A percentile compares a stretch with the other conserved stretches of the same genome.
Evolutionary conservation across 1,140 invertebrate genomes (phyloP).

Genomic region (Drosophila erecta): DNA sequence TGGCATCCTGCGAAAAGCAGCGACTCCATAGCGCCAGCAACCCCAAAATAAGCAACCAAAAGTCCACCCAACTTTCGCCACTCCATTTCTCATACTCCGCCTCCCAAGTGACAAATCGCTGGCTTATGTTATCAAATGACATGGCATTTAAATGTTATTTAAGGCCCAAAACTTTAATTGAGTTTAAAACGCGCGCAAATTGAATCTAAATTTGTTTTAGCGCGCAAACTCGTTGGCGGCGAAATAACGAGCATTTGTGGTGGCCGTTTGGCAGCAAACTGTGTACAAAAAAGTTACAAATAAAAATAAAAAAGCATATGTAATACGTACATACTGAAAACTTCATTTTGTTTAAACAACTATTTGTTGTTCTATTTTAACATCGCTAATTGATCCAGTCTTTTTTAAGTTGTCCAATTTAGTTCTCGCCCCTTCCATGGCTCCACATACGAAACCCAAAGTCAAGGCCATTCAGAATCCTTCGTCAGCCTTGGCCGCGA

Average conservation of each 20-base stretch:
- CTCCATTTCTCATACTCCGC: not conserved
- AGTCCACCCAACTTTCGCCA: not conserved
- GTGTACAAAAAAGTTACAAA: not conserved
- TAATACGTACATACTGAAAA: no score
- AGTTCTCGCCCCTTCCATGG: not conserved
- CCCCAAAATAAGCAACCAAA: not conserved
- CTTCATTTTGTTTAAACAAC: not conserved
- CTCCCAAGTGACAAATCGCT: conserved; percentile 12
- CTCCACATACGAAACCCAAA: conserved; percentile 12
- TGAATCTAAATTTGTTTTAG: conserved; percentile 21
- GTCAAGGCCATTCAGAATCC: conserved; percentile 25
- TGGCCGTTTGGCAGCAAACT: not conserved
- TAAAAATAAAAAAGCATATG: not conserved
- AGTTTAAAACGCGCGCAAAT: conserved; percentile 18
- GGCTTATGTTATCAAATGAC: conserved; percentile 44
- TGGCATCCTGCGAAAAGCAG: conserved; percentile 24
- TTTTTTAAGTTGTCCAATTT: conserved; percentile 6
- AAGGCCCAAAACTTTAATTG: conserved; percentile 19
- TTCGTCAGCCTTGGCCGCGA: conserved; percentile 31
- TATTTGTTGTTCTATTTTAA: not conserved
- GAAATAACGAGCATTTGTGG: conserved; percentile 1
- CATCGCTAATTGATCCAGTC: conserved; percentile 12
- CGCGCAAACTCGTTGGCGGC: not conserved
- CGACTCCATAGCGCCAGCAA: not conserved
- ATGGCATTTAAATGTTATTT: conserved; percentile 42